Conservation (phyloP, 2,888 invertebrate species). For the Thymelicus lineola region DNA sequence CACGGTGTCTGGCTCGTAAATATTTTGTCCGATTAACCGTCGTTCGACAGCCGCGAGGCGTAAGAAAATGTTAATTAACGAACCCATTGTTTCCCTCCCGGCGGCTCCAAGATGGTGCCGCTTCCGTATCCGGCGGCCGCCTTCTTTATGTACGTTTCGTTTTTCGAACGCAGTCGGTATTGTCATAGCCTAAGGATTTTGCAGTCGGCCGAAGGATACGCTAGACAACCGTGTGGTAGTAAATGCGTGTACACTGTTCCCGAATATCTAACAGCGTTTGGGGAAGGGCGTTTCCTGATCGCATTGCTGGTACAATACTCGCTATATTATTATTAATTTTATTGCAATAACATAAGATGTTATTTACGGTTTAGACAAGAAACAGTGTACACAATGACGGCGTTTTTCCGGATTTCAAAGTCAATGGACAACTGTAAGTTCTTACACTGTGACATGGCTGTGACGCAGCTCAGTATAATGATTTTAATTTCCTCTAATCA, state of each 20-base stretch:
- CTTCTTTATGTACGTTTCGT: slow-evolving; percentile 84
- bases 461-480: slow-evolving; percentile 80
- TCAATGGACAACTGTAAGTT: not conserved
- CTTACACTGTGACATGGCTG: slow-evolving; percentile 48
- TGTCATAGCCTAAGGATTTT: slow-evolving; percentile 48
- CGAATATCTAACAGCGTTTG: not conserved
- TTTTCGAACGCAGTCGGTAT: slow-evolving; percentile 77
- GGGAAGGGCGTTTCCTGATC: too few species aligned
- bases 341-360: too few species aligned
- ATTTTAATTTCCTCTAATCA: slow-evolving; percentile 86
- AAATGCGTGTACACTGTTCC: not conserved
- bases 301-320: too few species aligned
- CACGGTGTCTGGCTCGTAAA: slow-evolving; percentile 79
- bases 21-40: slow-evolving; percentile 86
- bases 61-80: slow-evolving; percentile 93
- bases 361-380: too few species aligned
- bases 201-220: not conserved
- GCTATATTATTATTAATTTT: too few species aligned
- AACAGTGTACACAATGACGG: not conserved
- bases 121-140: slow-evolving; percentile 83
- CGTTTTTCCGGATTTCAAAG: not conserved
- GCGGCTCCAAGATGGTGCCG: slow-evolving; percentile 86
- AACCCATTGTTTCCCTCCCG: slow-evolving; percentile 89
- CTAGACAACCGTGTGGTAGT: not conserved
- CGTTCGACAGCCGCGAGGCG: slow-evolving; percentile 85